phyloP scores from a whole-genome alignment of 2,888 invertebrate genomes.

The Mimas tiliae region DNA sequence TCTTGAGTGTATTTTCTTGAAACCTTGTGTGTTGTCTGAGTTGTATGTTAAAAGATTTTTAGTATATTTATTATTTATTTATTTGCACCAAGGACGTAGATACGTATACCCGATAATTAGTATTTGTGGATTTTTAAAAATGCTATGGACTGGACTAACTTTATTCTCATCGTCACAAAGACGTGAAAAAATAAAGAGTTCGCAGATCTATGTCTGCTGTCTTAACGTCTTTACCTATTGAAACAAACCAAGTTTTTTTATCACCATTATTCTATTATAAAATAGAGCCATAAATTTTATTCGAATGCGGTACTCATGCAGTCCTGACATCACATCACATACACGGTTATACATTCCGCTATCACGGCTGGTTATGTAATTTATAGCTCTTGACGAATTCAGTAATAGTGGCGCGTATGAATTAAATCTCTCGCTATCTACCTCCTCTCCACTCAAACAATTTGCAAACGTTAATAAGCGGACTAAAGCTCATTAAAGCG shows the following conservation, averaged over 20 bases:
- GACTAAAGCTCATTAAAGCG: slow-evolving; percentile 47
- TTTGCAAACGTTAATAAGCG: slow-evolving; percentile 40
- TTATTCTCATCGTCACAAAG: too few species aligned
- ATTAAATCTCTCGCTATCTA: slow-evolving; percentile 10
- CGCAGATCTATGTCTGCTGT: too few species aligned
- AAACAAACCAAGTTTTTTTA: background rate
- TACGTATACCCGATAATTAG: too few species aligned
- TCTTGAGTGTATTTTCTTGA: too few species aligned
- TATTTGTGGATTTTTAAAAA: too few species aligned
- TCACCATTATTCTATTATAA: background rate
- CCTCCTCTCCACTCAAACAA: slow-evolving; percentile 29
- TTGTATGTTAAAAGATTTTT: too few species aligned
- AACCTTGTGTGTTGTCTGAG: too few species aligned
- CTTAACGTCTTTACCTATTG: too few species aligned
- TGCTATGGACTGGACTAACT: too few species aligned
- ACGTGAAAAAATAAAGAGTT: too few species aligned
- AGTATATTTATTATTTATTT: too few species aligned
- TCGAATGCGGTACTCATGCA: background rate
- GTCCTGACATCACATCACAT: background rate
- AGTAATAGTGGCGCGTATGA: slow-evolving; percentile 5
- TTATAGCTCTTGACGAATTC: slow-evolving; percentile 9
- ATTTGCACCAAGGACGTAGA: too few species aligned
- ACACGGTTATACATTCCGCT: background rate
- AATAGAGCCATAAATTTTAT: background rate
- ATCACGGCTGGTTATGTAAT: slow-evolving; percentile 8